Base-by-base conservation (phyloP, 1,140 invertebrate genomes). In the Lordiphosa stackelbergi region DNA sequence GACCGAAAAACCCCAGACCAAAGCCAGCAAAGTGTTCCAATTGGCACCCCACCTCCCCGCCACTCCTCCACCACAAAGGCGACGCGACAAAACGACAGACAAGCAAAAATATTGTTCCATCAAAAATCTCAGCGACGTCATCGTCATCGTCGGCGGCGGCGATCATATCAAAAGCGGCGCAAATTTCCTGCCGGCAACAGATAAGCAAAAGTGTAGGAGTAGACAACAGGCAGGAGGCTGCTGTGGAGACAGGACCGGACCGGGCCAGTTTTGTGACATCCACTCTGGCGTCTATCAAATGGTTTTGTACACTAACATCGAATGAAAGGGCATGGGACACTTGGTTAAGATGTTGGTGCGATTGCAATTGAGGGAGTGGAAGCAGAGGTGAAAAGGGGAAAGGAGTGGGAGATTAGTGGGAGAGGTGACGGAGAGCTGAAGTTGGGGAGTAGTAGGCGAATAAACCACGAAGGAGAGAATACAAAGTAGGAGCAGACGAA, bases 151-250 rank as follows among this genome's bases (percentile, higher is more conserved):
- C 65, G 55, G 37, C 16, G 65, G 35, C 66, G 56, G 66, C 71
- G 75, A 79, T 79, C 77, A 79, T 79, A 79, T 79, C 75, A 81
- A 79, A 53, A 75, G 68, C 75, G 60, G 56, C 74, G 71, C 75
- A 71, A 81, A 79, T 75, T 71, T 81, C 77, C 70, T 79, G 75
- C 74, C 34, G 53, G 51, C 53, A 57, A 41, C 49, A 73, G 71
- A 69, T 74, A 73, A 71, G 51, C 37, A 31, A 48, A 58, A 63
- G 68, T 64, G 45, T 59, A 59, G 63, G 55, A 66, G 61, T 3
- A 46, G 9, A n/a, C 9, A 19, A 6, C 7, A n/a, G 35, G 19
- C 11, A 24, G 38, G n/a, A 40, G 16, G 47, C 41, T 41, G 43
- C 11, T 40, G 16, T 56, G 22, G 46, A 6, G 34, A 35, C 16